These are phyloP conservation scores for Melieria picta DNA, from an alignment of 2,888 invertebrate species.

Conservation along the genomic window DNA sequence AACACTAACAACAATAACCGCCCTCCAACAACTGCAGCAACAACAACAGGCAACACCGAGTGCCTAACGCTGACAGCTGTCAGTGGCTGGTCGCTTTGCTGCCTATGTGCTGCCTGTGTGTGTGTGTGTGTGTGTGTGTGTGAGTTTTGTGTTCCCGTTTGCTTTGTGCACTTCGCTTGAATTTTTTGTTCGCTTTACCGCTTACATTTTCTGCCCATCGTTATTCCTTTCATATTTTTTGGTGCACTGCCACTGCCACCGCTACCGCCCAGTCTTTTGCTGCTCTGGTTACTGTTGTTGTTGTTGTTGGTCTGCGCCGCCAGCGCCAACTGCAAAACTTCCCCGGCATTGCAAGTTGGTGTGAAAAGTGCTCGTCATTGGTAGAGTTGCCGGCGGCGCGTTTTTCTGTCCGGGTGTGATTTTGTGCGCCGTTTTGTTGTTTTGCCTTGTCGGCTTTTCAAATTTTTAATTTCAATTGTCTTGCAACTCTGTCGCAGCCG, in stretches of 20 bases:
- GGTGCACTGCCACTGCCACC: slow-evolving; percentile 5
- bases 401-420: too few species aligned
- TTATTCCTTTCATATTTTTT: too few species aligned
- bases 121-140: not conserved
- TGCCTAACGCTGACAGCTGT: too few species aligned
- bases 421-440: too few species aligned
- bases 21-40: too few species aligned
- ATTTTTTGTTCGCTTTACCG: not conserved
- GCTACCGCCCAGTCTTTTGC: not conserved
- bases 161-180: not conserved
- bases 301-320: slow-evolving; percentile 12
- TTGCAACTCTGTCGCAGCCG: too few species aligned
- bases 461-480: too few species aligned
- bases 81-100: not conserved
- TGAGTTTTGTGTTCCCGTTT: slow-evolving; percentile 9
- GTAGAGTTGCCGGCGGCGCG: slow-evolving; percentile 5
- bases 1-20: not conserved
- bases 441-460: too few species aligned
- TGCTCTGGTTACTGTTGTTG: not conserved
- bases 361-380: slow-evolving; percentile 36
- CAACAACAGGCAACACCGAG: too few species aligned
- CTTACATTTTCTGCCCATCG: not conserved
- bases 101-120: not conserved
- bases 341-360: slow-evolving; percentile 2
- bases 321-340: not conserved